phyloP scores from a whole-genome alignment of 1,140 invertebrate species.

The Anastatus disparis region DNA sequence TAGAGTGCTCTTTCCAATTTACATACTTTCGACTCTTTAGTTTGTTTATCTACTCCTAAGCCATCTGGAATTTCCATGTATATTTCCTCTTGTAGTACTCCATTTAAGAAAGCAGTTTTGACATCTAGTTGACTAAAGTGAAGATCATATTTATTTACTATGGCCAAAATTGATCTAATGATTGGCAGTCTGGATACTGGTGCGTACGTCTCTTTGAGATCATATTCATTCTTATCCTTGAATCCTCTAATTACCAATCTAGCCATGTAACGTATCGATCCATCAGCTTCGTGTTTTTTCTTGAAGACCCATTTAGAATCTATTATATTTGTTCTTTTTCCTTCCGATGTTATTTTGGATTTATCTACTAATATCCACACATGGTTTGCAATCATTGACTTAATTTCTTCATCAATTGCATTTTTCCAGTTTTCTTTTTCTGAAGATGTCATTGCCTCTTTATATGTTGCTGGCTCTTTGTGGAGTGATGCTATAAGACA shows the following conservation, averaged over 20 bases:
- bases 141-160: conserved; percentile 40
- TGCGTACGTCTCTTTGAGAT: conserved; percentile 1
- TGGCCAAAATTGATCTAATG: conserved; percentile 25
- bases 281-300: conserved; percentile 19
- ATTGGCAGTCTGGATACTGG: conserved; percentile 31
- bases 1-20: background rate
- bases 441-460: conserved; percentile 16
- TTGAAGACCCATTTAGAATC: too few species aligned
- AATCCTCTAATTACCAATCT: conserved; percentile 1
- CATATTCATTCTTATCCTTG: conserved; percentile 3
- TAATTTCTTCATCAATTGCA: conserved; percentile 17
- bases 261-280: conserved; percentile 5
- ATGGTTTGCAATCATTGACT: too few species aligned
- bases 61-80: conserved; percentile 59
- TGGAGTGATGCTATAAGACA: too few species aligned
- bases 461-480: too few species aligned
- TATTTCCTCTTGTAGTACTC: conserved; percentile 57
- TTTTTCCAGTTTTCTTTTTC: conserved; percentile 1
- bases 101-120: conserved; percentile 55
- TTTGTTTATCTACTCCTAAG: background rate
- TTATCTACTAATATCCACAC: conserved; percentile 15
- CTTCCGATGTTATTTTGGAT: conserved; percentile 1
- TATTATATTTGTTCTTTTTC: conserved; percentile 9
- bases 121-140: conserved; percentile 55
- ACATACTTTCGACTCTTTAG: background rate